phyloP scores from a whole-genome alignment of 2,113 vertebrate genomes.

The Haemorhous mexicanus region DNA sequence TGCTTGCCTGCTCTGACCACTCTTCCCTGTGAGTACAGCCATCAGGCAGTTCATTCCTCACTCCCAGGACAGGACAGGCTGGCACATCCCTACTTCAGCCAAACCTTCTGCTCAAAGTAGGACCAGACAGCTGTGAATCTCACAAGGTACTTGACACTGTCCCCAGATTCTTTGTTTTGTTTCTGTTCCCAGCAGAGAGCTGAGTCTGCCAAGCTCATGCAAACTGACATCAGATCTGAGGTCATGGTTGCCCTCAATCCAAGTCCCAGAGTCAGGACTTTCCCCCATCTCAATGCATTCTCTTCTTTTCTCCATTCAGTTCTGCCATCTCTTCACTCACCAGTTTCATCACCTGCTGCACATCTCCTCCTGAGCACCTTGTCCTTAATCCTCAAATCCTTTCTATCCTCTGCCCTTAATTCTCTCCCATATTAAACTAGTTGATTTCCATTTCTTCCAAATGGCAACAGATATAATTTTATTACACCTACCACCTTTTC shows the following conservation, averaged over 20 bases:
- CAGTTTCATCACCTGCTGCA: not conserved
- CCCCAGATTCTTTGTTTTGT: not conserved
- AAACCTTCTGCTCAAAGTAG: not conserved
- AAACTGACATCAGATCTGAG: not conserved
- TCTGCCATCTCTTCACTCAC: not conserved
- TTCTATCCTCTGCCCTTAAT: not conserved
- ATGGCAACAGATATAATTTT: not conserved
- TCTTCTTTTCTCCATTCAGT: not conserved
- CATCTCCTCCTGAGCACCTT: not conserved
- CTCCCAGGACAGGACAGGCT: not conserved
- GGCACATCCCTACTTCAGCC: not conserved
- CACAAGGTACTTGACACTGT: accelerated
- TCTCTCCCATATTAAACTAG: not conserved
- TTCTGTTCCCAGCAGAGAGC: not conserved
- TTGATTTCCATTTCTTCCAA: not conserved
- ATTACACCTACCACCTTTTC: not conserved
- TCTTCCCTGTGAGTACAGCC: accelerated
- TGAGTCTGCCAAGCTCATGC: not conserved
- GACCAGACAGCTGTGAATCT: not conserved
- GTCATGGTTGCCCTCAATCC: not conserved
- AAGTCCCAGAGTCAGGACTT: not conserved
- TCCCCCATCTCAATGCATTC: not conserved
- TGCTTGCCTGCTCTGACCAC: not conserved
- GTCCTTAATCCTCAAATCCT: not conserved
- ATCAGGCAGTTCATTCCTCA: not conserved